Base-by-base conservation (phyloP, 1,140 invertebrate species). In the Drosophila asahinai region DNA sequence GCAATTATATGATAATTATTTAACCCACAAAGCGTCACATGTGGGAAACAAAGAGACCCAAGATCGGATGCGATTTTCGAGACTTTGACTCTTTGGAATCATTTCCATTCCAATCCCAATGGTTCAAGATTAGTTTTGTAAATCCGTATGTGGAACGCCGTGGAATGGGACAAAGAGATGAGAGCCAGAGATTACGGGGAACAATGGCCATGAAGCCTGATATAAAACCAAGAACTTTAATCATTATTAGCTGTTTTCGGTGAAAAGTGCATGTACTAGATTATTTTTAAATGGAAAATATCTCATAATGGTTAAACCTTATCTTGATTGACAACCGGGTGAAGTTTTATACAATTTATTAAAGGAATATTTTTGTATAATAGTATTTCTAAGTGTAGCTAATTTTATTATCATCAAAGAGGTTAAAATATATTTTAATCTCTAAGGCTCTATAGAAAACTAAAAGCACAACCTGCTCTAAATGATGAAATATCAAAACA, bases 1-100 rank as follows among this genome's bases (percentile, higher is more conserved):
- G 64, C 66, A 84, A 84, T 83, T 84, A 65, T 61, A 68, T 77
- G 77, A 59, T 86, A 81, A 86, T 84, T 78, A 71, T 70, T 81
- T 70, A 84, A 84, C 67, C 73, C 82, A 81, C 15, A n/a, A n/a
- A 36, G n/a, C 38, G 54, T 73, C 38, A 73, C 30, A 73, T 17
- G 6, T 17, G 22, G n/a, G 11, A 48, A 42, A 57, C 42, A 61
- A 68, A 68, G 51, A 49, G 77, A 43, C 30, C 5, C 17, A 51
- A 14, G 15, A 61, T 25, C 19, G 14, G 27, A 36, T 33, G 25
- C 22, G 6, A 65, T 43, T 54, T 51, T 52, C 30, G 6, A 68
- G 45, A 36, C 68, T 57, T 40, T 58, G 51, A 40, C 25, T 38
- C 40, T 17, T 47, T 40, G 12, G 40, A 48, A 33, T 14, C 12